Evolutionary conservation across 2,797 vertebrate species (phyloP).

Genomic region (Leontopithecus rosalia): DNA sequence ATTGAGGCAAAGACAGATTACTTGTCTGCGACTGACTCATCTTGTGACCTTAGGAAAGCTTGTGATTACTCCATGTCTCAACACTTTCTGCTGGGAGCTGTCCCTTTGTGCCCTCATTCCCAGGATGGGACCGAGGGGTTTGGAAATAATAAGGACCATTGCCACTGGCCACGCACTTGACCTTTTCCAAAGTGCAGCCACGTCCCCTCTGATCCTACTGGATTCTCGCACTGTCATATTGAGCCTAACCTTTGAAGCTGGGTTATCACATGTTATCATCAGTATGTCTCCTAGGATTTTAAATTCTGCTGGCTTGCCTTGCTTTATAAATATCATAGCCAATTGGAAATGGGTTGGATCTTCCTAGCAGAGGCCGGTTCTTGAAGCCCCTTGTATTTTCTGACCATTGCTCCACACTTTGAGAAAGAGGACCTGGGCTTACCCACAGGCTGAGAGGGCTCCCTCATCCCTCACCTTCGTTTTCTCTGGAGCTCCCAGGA

Average conservation of each 20-base stretch:
- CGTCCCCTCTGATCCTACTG: neutral
- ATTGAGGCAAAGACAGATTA: conserved; percentile 23
- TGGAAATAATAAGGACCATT: neutral
- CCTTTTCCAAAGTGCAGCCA: neutral
- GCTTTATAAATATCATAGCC: neutral
- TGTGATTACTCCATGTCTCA: neutral
- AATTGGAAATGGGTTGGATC: neutral
- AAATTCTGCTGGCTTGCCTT: neutral
- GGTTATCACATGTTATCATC: neutral
- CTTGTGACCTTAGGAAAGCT: conserved; percentile 32
- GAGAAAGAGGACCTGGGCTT: neutral
- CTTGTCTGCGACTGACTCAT: neutral
- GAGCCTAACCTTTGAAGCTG: neutral
- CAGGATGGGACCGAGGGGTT: neutral
- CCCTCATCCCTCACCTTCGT: neutral
- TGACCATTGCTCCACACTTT: neutral
- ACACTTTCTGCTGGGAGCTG: neutral
- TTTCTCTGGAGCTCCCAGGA: accelerated
- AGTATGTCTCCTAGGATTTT: neutral
- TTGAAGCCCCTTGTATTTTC: neutral
- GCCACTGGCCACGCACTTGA: neutral
- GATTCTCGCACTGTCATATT: neutral
- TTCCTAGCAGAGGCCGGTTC: conserved; percentile 17
- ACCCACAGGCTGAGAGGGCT: neutral
- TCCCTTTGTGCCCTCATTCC: neutral